Conservation (phyloP, 2,113 vertebrate genomes). For the Ptyas mucosa region DNA sequence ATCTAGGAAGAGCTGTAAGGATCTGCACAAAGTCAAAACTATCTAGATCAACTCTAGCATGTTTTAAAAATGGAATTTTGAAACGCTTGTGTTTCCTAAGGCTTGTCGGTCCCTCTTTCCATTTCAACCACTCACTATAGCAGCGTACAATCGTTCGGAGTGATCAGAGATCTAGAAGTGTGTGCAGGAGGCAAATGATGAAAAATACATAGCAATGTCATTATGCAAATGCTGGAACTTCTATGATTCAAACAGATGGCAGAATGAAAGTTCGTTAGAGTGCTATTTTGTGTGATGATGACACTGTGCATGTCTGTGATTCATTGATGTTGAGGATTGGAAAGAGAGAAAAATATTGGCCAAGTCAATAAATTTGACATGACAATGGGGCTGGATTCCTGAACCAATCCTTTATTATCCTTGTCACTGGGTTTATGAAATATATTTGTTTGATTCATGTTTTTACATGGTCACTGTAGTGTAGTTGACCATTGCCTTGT, state of each 20-base stretch:
- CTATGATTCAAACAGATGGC: neutral
- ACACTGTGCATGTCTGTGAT: neutral
- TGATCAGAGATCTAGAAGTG: neutral
- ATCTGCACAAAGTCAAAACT: neutral
- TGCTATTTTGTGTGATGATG: neutral
- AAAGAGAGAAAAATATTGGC: neutral
- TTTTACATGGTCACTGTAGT: slow-evolving; percentile 3
- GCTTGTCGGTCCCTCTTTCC: neutral
- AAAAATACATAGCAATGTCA: neutral
- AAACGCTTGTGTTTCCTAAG: neutral
- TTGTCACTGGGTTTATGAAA: slow-evolving; percentile 40
- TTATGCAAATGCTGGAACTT: neutral
- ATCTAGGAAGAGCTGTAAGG: neutral
- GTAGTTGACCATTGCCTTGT: slow-evolving; percentile 53
- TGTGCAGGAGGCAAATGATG: neutral
- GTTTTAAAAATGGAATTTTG: neutral
- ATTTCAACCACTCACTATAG: neutral
- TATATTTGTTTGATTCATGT: slow-evolving; percentile 58
- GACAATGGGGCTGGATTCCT: slow-evolving; percentile 2
- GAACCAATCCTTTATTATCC: slow-evolving; percentile 39
- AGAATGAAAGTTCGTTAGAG: neutral
- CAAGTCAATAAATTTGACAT: neutral
- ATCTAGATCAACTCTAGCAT: neutral
- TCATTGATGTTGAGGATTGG: neutral
- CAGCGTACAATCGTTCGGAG: neutral